Percentiles rank a stretch among this genome's conserved stretches.
phyloP scores from a whole-genome alignment of 2,113 vertebrate genomes.

The Vidua chalybeata region DNA sequence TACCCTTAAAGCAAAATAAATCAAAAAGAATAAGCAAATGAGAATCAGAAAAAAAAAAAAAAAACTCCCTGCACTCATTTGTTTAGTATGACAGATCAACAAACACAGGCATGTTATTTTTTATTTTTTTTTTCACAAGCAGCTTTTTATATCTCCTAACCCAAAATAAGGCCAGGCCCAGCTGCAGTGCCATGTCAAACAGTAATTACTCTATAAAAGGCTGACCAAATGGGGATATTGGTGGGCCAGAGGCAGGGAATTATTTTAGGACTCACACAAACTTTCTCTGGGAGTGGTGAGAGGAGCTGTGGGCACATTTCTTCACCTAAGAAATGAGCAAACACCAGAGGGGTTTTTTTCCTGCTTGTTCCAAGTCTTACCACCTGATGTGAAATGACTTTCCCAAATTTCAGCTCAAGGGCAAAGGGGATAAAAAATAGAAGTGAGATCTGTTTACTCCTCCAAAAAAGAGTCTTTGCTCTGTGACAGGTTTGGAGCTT shows the following conservation, averaged over 20 bases:
- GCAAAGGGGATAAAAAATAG: not conserved
- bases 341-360: not conserved
- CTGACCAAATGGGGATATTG: constrained; percentile 50
- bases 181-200: constrained; percentile 52
- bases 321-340: not conserved
- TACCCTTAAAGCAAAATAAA: constrained; percentile 38
- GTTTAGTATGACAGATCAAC: constrained; percentile 43
- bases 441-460: not conserved
- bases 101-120: not conserved
- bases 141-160: constrained; percentile 64
- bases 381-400: not conserved
- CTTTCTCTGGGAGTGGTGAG: constrained; percentile 36
- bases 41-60: not conserved
- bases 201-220: constrained; percentile 58
- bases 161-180: constrained; percentile 61
- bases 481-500: not conserved
- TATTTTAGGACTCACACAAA: constrained; percentile 58
- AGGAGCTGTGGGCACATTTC: not conserved
- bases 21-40: not conserved
- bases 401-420: not conserved
- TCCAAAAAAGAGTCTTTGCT: not conserved
- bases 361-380: not conserved
- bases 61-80: constrained; percentile 43
- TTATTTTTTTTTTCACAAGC: not conserved
- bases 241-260: constrained; percentile 16